A percentile compares a stretch with the other conserved stretches of the same genome.
Conservation (phyloP, 2,888 invertebrate genomes). For the Flexamia atlantica region DNA sequence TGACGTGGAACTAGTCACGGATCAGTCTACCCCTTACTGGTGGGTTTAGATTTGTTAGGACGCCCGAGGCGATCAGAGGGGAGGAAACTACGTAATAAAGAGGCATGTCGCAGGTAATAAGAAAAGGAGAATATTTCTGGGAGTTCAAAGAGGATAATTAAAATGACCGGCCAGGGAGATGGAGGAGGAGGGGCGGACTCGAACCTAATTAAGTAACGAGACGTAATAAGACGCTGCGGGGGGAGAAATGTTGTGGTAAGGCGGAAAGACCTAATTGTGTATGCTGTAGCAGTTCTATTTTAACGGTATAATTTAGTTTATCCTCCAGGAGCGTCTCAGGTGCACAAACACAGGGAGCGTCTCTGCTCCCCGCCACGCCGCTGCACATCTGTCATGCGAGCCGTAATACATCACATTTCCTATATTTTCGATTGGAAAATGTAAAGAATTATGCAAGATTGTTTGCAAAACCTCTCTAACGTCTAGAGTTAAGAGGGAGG, state of each 20-base stretch:
- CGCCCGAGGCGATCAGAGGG: neutral
- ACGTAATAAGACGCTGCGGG: constrained; percentile 52
- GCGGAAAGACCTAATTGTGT: constrained; percentile 54
- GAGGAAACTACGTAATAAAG: constrained; percentile 17
- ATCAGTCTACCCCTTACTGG: neutral
- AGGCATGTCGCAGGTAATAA: constrained; percentile 50
- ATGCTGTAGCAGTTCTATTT: constrained; percentile 52
- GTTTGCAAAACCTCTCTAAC: neutral
- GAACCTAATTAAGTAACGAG: constrained; percentile 49
- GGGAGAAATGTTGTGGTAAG: constrained; percentile 46
- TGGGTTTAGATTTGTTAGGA: neutral
- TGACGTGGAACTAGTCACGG: too few species aligned
- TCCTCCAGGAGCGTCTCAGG: constrained; percentile 42
- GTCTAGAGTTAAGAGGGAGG: neutral
- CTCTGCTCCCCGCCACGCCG: neutral
- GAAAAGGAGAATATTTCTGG: constrained; percentile 47
- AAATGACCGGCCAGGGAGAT: constrained; percentile 16
- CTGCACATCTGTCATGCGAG: constrained; percentile 39
- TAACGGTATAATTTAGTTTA: constrained; percentile 59
- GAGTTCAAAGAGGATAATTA: constrained; percentile 50
- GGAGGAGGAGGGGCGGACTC: constrained; percentile 9
- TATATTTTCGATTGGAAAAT: neutral
- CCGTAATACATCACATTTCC: constrained; percentile 16
- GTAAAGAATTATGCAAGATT: neutral
- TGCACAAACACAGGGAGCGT: constrained; percentile 46